Conservation (phyloP, 1,140 invertebrate genomes). For the Caenorhabditis brenneri region DNA sequence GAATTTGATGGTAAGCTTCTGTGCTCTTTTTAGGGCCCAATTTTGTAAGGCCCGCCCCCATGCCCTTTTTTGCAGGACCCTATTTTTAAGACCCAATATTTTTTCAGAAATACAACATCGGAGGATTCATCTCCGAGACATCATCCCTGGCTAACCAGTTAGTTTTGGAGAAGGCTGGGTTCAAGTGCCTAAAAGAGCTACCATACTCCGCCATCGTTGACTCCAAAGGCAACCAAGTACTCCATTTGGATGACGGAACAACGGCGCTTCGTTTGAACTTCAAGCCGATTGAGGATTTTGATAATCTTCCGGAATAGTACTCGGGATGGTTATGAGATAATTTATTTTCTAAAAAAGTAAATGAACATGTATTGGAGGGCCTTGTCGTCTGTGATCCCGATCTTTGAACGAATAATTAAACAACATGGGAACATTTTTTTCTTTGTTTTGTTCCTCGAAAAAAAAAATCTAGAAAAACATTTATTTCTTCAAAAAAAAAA, state of each 20-base stretch:
- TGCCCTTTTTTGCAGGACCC: too few species aligned
- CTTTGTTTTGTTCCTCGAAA: too few species aligned
- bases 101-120: constrained; percentile 14
- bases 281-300: constrained; percentile 9
- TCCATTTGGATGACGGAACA: background rate
- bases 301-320: background rate
- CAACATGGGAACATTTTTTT: too few species aligned
- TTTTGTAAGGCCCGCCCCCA: too few species aligned
- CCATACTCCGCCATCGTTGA: background rate
- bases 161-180: background rate
- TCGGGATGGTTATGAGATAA: too few species aligned
- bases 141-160: background rate
- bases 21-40: background rate
- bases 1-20: background rate
- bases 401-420: too few species aligned
- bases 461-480: too few species aligned
- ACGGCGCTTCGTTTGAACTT: background rate
- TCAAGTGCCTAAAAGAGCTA: constrained; percentile 13
- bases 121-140: background rate
- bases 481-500: too few species aligned
- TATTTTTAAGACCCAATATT: too few species aligned
- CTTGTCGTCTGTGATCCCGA: too few species aligned
- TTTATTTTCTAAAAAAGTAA: too few species aligned
- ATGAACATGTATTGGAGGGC: too few species aligned
- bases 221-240: background rate